Base-by-base conservation (phyloP, 2,888 invertebrate genomes). In the Dolichomitus sp. region DNA sequence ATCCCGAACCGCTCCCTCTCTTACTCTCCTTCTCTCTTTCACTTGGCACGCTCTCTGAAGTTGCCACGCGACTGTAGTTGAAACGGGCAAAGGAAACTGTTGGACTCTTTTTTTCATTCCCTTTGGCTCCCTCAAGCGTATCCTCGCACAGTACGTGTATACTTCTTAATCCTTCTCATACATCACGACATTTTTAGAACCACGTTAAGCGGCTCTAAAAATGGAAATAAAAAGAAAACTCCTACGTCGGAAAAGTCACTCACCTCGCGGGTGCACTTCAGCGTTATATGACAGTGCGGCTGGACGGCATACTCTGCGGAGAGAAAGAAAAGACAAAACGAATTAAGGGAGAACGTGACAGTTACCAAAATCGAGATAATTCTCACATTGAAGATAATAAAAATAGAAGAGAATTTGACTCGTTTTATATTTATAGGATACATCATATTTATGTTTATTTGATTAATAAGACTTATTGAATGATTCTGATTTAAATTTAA, bases 281-380 rank as follows among this genome's bases (percentile, higher is more conserved):
- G 96, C 81, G 98, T 98, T 92, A 98, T 98, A 94, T 98, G 98
- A 95, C 98, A 98, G 94, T 98, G 97, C 85, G 98, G 98, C 89
- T 97, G 97, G 91, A 96, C 95, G 89, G 94, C 94, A 91, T 91
- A 95, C 94, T 93, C 94, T 92, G 86, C 68, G 88, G 89, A 72
- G 19, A 30, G n/a, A 78, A 63, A 77, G 48, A 76, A 75, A 81
- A 59, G 72, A 54, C n/a, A 40, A 68, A 61, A 40, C 52, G 37
- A 11, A 48, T 61, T 37, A 19, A 33, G 45, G 33, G 19, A 37
- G n/a, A 17, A 33, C 1, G 9, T 45, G 30, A 52, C 30, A 42
- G 57, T 72, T 42, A n/a, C 37, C 42, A 42, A 42, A 42, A 42
- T 1, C 42, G 12, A 42, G 42, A 12, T 42, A 12, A 12, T 42